These are phyloP conservation scores for Sciurus carolinensis DNA, from an alignment of 2,797 vertebrate species.

Conservation along the genomic window DNA sequence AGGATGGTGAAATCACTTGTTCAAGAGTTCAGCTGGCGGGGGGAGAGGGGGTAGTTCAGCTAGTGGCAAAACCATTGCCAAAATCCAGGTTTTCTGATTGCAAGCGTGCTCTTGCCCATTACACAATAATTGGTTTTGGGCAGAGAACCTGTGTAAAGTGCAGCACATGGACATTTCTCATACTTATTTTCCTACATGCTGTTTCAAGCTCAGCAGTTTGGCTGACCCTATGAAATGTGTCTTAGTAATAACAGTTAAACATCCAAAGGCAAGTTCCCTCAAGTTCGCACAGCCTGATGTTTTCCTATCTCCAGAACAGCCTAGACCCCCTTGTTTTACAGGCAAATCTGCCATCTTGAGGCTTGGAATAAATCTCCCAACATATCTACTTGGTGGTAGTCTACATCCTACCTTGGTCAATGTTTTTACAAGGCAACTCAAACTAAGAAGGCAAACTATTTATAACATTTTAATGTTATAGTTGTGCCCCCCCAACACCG, in stretches of 20 bases:
- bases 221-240: conserved; percentile 81
- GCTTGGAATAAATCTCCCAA: conserved; percentile 58
- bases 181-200: background rate
- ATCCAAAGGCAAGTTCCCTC: conserved; percentile 51
- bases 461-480: conserved; percentile 21
- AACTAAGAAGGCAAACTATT: conserved; percentile 34
- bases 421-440: conserved; percentile 67
- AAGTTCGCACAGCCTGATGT: background rate
- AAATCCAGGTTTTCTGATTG: background rate
- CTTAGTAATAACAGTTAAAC: conserved; percentile 75
- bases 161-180: background rate
- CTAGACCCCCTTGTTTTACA: conserved; percentile 58
- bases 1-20: too few species aligned
- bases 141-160: background rate
- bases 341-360: conserved; percentile 69
- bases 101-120: too few species aligned
- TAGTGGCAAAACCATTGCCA: background rate
- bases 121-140: background rate
- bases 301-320: conserved; percentile 37
- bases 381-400: conserved; percentile 22
- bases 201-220: conserved; percentile 78
- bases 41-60: too few species aligned
- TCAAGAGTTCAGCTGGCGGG: too few species aligned
- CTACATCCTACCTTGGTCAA: conserved; percentile 46
- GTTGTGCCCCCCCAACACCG: background rate